Conservation (phyloP, 2,797 vertebrate species). For the Caiman crocodilus region DNA sequence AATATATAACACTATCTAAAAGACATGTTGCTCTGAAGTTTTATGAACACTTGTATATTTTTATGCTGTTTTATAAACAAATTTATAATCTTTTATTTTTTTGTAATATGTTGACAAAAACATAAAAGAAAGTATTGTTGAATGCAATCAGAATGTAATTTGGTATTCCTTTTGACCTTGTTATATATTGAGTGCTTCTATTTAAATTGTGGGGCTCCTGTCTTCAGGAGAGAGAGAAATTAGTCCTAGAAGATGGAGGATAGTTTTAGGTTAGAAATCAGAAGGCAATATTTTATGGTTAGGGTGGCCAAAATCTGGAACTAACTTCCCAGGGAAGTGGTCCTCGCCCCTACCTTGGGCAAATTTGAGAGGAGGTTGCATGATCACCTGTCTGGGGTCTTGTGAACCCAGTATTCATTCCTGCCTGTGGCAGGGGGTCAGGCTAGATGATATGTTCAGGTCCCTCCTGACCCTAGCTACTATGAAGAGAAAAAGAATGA, state of each 20-base stretch:
- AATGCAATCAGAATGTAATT: neutral
- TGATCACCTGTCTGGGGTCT: no score
- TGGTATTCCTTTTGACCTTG: neutral
- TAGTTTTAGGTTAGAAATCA: neutral
- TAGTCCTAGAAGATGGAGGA: neutral
- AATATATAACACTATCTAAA: neutral
- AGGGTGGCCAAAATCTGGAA: no score
- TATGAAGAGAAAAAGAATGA: no score
- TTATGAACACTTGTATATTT: neutral
- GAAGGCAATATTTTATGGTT: no score
- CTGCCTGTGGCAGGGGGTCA: no score
- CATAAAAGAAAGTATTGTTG: neutral
- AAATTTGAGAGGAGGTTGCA: no score
- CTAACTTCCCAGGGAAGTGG: no score
- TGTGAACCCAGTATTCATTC: no score
- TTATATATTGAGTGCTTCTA: neutral
- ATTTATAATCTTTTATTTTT: neutral
- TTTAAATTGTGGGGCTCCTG: neutral
- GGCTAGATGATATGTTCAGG: no score
- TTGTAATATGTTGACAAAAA: rapidly evolving
- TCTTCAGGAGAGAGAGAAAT: no score
- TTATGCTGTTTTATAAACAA: neutral
- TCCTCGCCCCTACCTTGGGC: no score
- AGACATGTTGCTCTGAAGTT: neutral
- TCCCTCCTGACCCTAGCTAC: no score